Base-by-base conservation (phyloP, 2,797 vertebrate genomes). In the Cirrhinus mrigala region DNA sequence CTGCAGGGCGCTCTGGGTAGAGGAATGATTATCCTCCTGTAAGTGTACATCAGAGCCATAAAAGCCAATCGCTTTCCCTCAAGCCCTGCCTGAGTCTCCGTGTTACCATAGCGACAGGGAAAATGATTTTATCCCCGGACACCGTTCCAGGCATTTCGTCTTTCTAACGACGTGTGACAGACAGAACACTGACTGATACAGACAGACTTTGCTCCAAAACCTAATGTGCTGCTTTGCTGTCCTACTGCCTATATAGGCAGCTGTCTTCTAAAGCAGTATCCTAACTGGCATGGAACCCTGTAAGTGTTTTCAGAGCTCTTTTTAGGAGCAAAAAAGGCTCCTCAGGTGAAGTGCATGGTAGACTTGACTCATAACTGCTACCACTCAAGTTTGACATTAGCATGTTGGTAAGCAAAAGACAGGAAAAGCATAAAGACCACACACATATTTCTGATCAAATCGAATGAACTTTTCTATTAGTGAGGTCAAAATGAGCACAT, bases 91-190 rank as follows among this genome's bases (percentile, higher is more conserved):
- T 18, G 33, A 73, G 48, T 64, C 22, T 56, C 56, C 16, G 54
- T 79, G 64, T 83, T 69, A 48, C 77, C 54, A 88, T 76, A 76
- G 66, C 33, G 62, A 88, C 80, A 52, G 70, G 46, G 71, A 79
- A 75, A 78, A 80, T 66, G 14, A 46, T 62, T 16, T 70, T 77
- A 60, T 54, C 66, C 44, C 37, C 56, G 64, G 58, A 37, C 54
- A 33, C 77, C 20, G 54, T 80, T 48, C 73, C 71, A 74, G 66
- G 22, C 75, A 46, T 73, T 46, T 48, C 58, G 66, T 54, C 44
- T 81, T 33, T 69, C 16, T 81, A 68, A 69, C n/a, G 14, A 78
- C 22, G 24, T 50, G 78, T 66, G 40, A 79, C 78, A 50, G 60
- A 69, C 22, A 68, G 29, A 77, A 56, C 58, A 24, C 48, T 16